phyloP scores from a whole-genome alignment of 2,888 invertebrate genomes.

The Aporophyla nigra region DNA sequence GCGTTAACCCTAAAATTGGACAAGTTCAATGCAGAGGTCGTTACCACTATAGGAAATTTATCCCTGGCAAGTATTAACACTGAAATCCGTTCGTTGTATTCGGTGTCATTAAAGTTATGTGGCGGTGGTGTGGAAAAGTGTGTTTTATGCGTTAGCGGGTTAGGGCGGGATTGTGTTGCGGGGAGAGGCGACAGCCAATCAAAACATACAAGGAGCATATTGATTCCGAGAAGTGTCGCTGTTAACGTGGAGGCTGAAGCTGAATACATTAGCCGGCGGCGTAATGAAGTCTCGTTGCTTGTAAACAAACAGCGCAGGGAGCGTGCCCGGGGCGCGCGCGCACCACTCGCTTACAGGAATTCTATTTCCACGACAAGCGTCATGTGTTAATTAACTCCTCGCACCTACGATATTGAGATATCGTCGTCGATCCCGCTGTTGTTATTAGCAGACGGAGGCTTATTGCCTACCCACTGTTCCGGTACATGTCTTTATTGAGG shows the following conservation, averaged over 20 bases:
- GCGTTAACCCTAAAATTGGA: slow-evolving; percentile 90
- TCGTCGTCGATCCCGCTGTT: slow-evolving; percentile 87
- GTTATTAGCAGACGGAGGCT: slow-evolving; percentile 88
- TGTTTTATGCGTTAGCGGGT: slow-evolving; percentile 77
- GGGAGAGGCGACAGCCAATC: slow-evolving; percentile 85
- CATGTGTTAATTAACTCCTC: slow-evolving; percentile 90
- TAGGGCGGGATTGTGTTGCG: slow-evolving; percentile 79
- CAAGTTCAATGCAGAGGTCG: slow-evolving; percentile 90
- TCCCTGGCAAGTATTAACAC: slow-evolving; percentile 89
- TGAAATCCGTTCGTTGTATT: slow-evolving; percentile 91
- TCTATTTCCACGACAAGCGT: slow-evolving; percentile 90
- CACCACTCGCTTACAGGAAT: slow-evolving; percentile 88
- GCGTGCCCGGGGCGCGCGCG: slow-evolving; percentile 85
- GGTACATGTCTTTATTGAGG: slow-evolving; percentile 65
- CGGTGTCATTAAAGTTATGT: slow-evolving; percentile 87
- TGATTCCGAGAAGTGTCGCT: slow-evolving; percentile 91
- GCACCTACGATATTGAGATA: slow-evolving; percentile 91
- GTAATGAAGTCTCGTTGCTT: slow-evolving; percentile 91
- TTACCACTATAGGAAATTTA: slow-evolving; percentile 90
- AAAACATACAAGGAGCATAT: slow-evolving; percentile 91
- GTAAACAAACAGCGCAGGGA: slow-evolving; percentile 88
- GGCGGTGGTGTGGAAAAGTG: slow-evolving; percentile 76
- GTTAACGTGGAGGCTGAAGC: slow-evolving; percentile 91
- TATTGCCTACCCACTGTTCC: slow-evolving; percentile 82
- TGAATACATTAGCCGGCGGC: slow-evolving; percentile 91